Evolutionary conservation across 1,140 invertebrate genomes (phyloP).

Genomic region (Chironomus striatipennis): DNA sequence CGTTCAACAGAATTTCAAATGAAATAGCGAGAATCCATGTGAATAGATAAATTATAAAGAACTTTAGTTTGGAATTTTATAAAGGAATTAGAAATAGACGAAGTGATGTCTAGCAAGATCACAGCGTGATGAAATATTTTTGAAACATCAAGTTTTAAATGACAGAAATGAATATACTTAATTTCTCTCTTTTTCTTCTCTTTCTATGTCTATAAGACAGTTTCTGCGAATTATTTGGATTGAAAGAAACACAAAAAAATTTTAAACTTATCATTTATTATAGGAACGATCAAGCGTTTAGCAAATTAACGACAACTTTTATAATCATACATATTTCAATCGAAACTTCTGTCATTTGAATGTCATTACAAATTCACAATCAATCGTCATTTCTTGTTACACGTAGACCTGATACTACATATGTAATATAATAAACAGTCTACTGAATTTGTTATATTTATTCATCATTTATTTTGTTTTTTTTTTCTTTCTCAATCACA

Average conservation of each 20-base stretch:
- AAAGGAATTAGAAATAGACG: background rate
- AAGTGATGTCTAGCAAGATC: background rate
- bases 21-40: background rate
- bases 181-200: background rate
- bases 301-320: background rate
- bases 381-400: background rate
- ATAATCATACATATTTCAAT: background rate
- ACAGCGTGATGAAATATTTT: slow-evolving; percentile 22
- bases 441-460: background rate
- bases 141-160: slow-evolving; percentile 7
- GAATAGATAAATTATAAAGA: background rate
- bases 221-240: background rate
- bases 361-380: background rate
- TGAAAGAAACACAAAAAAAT: background rate
- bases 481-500: background rate
- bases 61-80: too few species aligned
- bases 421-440: background rate
- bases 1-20: slow-evolving; percentile 13
- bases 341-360: background rate
- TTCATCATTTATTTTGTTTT: background rate
- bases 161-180: slow-evolving; percentile 1
- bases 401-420: background rate
- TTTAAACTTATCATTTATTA: background rate
- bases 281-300: background rate
- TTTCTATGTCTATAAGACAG: background rate